Evolutionary conservation across 2,797 vertebrate genomes (phyloP), one percentile per base, ranked within the genome.

Genomic region (Epinephelus awoara): DNA sequence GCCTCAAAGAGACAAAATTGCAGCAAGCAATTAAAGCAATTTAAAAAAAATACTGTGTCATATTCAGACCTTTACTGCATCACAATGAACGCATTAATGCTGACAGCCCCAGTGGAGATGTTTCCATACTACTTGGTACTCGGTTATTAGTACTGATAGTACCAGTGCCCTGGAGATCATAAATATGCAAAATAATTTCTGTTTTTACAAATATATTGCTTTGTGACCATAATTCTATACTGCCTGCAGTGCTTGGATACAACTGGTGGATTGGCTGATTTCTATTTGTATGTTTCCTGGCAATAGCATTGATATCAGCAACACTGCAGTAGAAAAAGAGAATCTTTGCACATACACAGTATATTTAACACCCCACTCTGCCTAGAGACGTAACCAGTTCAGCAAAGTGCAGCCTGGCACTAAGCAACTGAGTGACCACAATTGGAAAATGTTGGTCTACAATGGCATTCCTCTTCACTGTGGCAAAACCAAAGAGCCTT

Each of bases 341-440:
- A 19, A 50, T 6, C n/a, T 38, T 19, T 7, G 29, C 47, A 56
- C 18, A 40, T 40, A 40, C 10, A 40, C 38, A 8, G 38, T 10
- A 10, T 9, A 40, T 40, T 4, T 38, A 61, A 58, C 6, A 23
- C 2, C 25, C 18, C 0, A 4, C n/a, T 52, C 49, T 55, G 47
- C 54, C 21, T 1, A 5, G 42, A 62, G 58, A 72, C 5, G 18
- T 50, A 67, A 67, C 13, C 58, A 54, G 54, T 66, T 67, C 46
- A 42, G 23, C 34, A 58, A 67, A 72, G 71, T 61, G 58, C 68
- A 68, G 64, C 67, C 67, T 40, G 55, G 69, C 73, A 10, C 34
- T 51, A 61, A 34, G 54, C 19, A 1, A 14, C 34, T 42, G 52
- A 67, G 65, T 65, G 80, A 71, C 59, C 23, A 25, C 72, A 51